A percentile compares a stretch with the other conserved stretches of the same genome.
Conservation (phyloP, 2,888 invertebrate genomes). For the Clepsis dumicolana region DNA sequence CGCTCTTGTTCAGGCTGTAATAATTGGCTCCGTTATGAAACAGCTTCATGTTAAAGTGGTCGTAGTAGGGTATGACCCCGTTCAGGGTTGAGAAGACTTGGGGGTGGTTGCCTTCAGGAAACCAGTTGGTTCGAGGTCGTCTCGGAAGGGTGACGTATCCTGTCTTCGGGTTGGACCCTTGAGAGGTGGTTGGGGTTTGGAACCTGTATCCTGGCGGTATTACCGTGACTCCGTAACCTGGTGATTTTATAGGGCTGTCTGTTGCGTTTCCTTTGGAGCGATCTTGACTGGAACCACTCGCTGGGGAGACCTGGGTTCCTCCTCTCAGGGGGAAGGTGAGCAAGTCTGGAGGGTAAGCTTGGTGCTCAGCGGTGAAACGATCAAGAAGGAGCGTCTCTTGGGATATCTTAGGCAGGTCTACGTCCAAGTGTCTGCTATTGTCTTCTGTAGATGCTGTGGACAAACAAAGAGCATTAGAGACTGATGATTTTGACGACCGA, state of each 20-base stretch:
- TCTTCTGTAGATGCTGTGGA: conserved; percentile 86
- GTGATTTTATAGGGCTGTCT: conserved; percentile 75
- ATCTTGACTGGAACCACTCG: conserved; percentile 55
- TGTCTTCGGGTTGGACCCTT: conserved; percentile 87
- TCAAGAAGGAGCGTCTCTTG: conserved; percentile 80
- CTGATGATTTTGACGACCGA: background rate
- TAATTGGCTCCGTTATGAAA: conserved; percentile 93
- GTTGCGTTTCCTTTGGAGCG: conserved; percentile 49
- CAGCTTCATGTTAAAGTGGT: conserved; percentile 93
- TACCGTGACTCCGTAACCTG: conserved; percentile 67
- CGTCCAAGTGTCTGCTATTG: conserved; percentile 86
- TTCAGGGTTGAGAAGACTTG: conserved; percentile 75
- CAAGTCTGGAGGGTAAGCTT: conserved; percentile 93
- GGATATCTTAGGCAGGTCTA: conserved; percentile 83
- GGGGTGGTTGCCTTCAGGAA: conserved; percentile 82
- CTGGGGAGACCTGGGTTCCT: conserved; percentile 83
- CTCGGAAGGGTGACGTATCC: conserved; percentile 96
- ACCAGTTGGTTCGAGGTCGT: conserved; percentile 91
- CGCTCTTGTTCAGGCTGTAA: conserved; percentile 91
- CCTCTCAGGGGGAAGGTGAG: conserved; percentile 90
- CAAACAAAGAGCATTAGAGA: conserved; percentile 47
- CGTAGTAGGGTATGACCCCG: conserved; percentile 88
- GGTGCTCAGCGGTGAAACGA: conserved; percentile 78
- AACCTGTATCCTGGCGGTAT: conserved; percentile 74
- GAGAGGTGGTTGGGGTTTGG: conserved; percentile 88